A percentile compares a stretch with the other conserved stretches of the same genome.
Conservation (phyloP, 2,113 vertebrate genomes). For the Chaenocephalus aceratus region DNA sequence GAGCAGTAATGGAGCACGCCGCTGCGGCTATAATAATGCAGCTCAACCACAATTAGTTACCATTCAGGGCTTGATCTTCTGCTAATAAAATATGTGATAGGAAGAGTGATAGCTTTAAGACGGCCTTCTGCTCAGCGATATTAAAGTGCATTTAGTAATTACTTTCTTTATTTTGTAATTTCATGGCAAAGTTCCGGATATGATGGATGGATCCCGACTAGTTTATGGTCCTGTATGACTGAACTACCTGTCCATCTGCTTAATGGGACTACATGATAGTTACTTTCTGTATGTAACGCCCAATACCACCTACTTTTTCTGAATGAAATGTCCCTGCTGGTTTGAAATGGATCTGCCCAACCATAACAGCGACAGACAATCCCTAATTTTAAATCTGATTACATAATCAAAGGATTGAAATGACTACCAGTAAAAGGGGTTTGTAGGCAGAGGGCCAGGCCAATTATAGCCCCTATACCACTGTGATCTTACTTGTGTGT, state of each 20-base stretch:
- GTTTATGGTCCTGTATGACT: background rate
- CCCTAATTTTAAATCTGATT: slow-evolving; percentile 48
- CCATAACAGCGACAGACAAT: background rate
- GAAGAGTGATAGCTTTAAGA: slow-evolving; percentile 36
- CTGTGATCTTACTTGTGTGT: slow-evolving; percentile 77
- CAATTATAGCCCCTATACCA: slow-evolving; percentile 71
- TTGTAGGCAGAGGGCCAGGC: slow-evolving; percentile 58
- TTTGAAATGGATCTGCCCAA: background rate
- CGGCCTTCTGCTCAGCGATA: slow-evolving; percentile 24
- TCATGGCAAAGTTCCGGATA: slow-evolving; percentile 29
- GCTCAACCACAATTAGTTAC: slow-evolving; percentile 1
- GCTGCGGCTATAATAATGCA: background rate
- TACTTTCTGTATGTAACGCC: slow-evolving; percentile 1
- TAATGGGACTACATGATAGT: slow-evolving; percentile 25
- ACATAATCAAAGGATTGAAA: slow-evolving; percentile 61
- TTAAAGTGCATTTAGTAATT: slow-evolving; percentile 14
- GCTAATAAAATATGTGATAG: slow-evolving; percentile 36
- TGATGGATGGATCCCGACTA: background rate
- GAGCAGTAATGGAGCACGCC: slow-evolving; percentile 1
- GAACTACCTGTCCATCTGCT: slow-evolving; percentile 32
- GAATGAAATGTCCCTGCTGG: background rate
- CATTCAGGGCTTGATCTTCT: slow-evolving; percentile 29
- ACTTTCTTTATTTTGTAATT: slow-evolving; percentile 41
- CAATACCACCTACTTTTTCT: slow-evolving; percentile 2
- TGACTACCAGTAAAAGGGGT: slow-evolving; percentile 60